Evolutionary conservation across 2,888 invertebrate genomes (phyloP).

Genomic region (Megamerina dolium): DNA sequence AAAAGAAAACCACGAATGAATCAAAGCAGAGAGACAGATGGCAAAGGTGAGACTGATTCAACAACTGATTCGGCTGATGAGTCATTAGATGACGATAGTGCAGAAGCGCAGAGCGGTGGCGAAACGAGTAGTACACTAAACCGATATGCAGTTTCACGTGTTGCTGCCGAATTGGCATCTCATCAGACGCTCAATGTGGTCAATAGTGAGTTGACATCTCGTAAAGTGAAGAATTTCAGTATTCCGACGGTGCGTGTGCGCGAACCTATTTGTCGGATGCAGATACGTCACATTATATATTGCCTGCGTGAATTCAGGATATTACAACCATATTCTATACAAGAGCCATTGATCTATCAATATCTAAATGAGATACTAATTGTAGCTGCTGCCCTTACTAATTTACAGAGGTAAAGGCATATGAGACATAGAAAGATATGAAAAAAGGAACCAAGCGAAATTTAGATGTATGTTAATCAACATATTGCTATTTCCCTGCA

Average conservation of each 20-base stretch:
- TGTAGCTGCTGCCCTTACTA: constrained; percentile 42
- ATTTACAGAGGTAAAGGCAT: constrained; percentile 42
- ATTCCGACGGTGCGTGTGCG: constrained; percentile 42
- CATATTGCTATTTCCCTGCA: too few species aligned
- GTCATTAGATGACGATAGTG: constrained; percentile 25
- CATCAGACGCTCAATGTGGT: constrained; percentile 37
- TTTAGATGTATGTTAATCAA: too few species aligned
- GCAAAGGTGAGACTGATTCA: constrained; percentile 29
- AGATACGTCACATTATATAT: constrained; percentile 40
- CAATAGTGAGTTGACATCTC: constrained; percentile 40
- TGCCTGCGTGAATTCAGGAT: constrained; percentile 41
- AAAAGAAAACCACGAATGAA: constrained; percentile 22
- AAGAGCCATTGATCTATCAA: constrained; percentile 37
- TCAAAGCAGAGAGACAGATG: not conserved
- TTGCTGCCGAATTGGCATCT: constrained; percentile 34
- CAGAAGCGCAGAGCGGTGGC: constrained; percentile 20
- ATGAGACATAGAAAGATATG: too few species aligned
- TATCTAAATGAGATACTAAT: constrained; percentile 45
- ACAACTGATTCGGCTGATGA: constrained; percentile 38
- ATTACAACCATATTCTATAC: constrained; percentile 38
- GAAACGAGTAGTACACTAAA: constrained; percentile 24
- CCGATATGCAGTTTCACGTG: constrained; percentile 32
- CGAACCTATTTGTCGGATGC: constrained; percentile 40
- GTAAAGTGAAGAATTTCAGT: constrained; percentile 35
- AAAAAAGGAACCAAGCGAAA: too few species aligned